Evolutionary conservation across 2,888 invertebrate genomes (phyloP), one percentile per base, ranked within the genome.

Genomic region (Pyrocoelia pectoralis): DNA sequence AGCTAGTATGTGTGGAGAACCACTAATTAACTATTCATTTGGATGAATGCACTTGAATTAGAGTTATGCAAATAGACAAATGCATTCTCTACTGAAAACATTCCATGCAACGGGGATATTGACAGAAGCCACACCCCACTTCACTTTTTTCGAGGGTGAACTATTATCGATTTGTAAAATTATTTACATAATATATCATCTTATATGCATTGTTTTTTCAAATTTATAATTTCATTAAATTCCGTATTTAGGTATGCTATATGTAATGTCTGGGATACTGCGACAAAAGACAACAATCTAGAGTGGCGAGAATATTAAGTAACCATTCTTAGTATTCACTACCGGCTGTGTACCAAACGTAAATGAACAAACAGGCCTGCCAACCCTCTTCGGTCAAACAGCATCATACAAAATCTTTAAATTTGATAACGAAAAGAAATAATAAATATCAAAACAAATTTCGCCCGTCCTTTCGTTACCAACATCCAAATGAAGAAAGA

Each of bases 261-360:
- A 8, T 12, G 8, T 13, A 13, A 4, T 15, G 41, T 43, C 41
- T 43, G 41, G 41, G 41, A 33, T 9, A 43, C 15, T 43, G 41
- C 41, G 41, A 43, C 41, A 43, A 43, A 43, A 43, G 41, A 43
- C 41, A 43, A 43, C 41, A 43, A 43, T 43, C 41, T 43, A 9
- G 41, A 43, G 41, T 43, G 41, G 41, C 13, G 41, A 43, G 41
- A 43, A 43, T 43, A 43, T 43, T 43, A 43, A 43, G 41, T 43
- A 43, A 43, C 41, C 41, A 43, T 43, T 43, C 41, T 43, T 43
- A 43, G 41, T 43, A 43, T 43, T 43, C 15, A 15, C 14, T 13
- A 43, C 15, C 12, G 41, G 41, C 41, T 43, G 41, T 12, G 13
- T 13, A 13, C 41, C 13, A 13, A 43, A 33, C 33, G 33, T 33